phyloP scores from a whole-genome alignment of 1,140 invertebrate genomes.

The Nasonia giraulti region DNA sequence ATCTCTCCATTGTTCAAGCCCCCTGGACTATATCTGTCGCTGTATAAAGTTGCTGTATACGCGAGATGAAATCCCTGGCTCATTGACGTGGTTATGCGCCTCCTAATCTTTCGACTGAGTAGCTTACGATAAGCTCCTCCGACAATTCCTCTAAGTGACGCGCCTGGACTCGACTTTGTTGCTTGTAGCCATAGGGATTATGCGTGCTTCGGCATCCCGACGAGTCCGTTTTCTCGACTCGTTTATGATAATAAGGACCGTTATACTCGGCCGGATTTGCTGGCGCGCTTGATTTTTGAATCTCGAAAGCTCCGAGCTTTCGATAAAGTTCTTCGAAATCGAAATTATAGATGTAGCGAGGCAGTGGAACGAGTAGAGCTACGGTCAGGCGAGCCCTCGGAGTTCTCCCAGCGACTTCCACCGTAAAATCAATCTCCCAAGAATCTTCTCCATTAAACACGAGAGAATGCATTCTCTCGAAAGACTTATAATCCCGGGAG shows the following conservation, averaged over 20 bases:
- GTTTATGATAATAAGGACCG: not conserved
- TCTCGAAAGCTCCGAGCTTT: too few relatives aligned
- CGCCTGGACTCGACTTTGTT: not conserved
- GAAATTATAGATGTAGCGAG: too few relatives aligned
- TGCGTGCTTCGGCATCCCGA: not conserved
- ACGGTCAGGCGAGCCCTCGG: not conserved
- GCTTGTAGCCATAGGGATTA: conserved; percentile 1
- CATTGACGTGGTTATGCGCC: conserved; percentile 47
- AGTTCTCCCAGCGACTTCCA: not conserved
- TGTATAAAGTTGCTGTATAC: not conserved
- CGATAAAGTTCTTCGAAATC: too few relatives aligned
- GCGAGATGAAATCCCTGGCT: conserved; percentile 46
- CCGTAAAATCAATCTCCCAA: not conserved
- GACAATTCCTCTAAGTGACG: not conserved
- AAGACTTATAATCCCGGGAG: not conserved
- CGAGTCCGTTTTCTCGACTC: not conserved
- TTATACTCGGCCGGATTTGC: not conserved
- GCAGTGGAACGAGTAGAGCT: not conserved
- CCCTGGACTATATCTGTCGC: not conserved
- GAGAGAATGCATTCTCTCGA: not conserved
- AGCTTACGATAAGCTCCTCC: conserved; percentile 8
- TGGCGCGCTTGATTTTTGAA: too few relatives aligned
- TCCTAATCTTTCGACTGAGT: conserved; percentile 18
- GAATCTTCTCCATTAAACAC: not conserved
- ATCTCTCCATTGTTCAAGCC: not conserved